Conservation (phyloP, 2,113 vertebrate species). For the Ascaphus truei region DNA sequence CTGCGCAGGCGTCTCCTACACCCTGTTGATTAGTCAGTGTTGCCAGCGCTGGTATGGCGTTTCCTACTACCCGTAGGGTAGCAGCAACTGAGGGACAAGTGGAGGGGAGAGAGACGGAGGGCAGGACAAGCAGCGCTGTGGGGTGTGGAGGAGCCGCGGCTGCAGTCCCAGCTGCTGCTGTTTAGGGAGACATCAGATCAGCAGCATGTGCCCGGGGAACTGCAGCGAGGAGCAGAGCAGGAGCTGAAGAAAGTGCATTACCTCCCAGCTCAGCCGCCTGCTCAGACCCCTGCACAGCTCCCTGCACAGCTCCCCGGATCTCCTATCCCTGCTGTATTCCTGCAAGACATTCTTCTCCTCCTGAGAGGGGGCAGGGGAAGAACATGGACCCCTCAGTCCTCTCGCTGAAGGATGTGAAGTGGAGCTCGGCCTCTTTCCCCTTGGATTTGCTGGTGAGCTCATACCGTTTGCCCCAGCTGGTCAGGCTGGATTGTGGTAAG, state of each 20-base stretch:
- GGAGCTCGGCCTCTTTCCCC: constrained; percentile 83
- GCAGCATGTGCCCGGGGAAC: background rate
- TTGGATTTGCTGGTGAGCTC: constrained; percentile 87
- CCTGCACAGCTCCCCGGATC: background rate
- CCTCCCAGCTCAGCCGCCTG: background rate
- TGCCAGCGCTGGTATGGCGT: constrained; percentile 67
- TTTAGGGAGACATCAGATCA: background rate
- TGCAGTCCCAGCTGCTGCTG: background rate
- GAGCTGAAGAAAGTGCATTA: background rate
- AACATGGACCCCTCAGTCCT: constrained; percentile 46
- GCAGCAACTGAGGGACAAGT: background rate
- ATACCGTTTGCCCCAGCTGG: constrained; percentile 88
- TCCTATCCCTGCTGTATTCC: background rate
- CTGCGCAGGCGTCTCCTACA: constrained; percentile 68
- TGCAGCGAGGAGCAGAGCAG: no score
- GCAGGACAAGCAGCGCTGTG: background rate
- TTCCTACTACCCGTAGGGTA: constrained; percentile 57
- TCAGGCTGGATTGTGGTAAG: constrained; percentile 79
- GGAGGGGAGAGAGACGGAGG: constrained; percentile 7
- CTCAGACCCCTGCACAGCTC: background rate
- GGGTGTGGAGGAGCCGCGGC: constrained; percentile 29
- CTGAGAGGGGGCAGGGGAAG: constrained; percentile 1
- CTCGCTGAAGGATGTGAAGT: constrained; percentile 88
- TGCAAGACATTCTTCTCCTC: no score
- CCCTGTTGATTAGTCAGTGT: constrained; percentile 68